phyloP scores from a whole-genome alignment of 2,113 vertebrate species.

The Cromileptes altivelis region DNA sequence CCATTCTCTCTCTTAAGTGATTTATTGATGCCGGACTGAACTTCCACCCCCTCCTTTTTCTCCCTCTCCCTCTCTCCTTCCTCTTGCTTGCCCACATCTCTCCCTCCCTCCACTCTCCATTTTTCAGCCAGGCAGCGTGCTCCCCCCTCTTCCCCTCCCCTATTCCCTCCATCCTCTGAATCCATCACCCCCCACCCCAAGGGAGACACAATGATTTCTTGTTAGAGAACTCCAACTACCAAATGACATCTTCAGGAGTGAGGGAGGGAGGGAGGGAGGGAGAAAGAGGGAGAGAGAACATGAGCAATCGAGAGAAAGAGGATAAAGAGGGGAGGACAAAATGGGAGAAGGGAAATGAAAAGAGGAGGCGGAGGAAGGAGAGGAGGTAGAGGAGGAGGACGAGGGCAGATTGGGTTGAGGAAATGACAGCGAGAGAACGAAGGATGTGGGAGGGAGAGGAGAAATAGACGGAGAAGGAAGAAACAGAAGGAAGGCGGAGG shows the following conservation, averaged over 20 bases:
- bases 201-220: constrained; percentile 87
- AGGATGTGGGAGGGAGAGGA: constrained; percentile 64
- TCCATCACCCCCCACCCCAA: constrained; percentile 77
- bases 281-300: constrained; percentile 24
- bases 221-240: constrained; percentile 85
- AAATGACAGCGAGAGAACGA: constrained; percentile 71
- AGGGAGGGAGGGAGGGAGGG: constrained; percentile 30
- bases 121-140: constrained; percentile 65
- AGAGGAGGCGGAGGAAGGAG: constrained; percentile 57
- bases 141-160: constrained; percentile 37
- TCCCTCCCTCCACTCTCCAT: constrained; percentile 67
- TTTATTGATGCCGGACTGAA: constrained; percentile 83
- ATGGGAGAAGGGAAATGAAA: constrained; percentile 64
- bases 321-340: constrained; percentile 59
- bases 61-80: constrained; percentile 38
- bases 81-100: constrained; percentile 55
- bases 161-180: constrained; percentile 64
- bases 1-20: constrained; percentile 77
- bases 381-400: constrained; percentile 57
- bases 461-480: constrained; percentile 54
- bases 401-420: constrained; percentile 71
- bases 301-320: constrained; percentile 57
- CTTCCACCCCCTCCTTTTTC: constrained; percentile 73
- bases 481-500: constrained; percentile 72
- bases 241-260: constrained; percentile 83